Evolutionary conservation across 1,140 invertebrate genomes (phyloP), one percentile per base, ranked within the genome.

Genomic region (Dendroctonus ponderosae): DNA sequence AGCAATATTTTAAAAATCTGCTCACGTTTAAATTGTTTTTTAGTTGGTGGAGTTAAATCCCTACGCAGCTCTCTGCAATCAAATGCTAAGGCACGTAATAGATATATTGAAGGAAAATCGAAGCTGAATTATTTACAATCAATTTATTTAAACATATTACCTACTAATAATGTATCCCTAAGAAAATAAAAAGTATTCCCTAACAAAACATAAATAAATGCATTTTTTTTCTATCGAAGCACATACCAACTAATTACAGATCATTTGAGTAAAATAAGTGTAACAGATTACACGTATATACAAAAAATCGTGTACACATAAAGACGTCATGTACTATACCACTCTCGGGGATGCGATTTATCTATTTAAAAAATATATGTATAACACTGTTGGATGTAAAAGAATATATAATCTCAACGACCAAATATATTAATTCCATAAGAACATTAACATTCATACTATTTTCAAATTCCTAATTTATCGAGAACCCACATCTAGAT

Each of bases 61-160:
- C 0, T 94, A 94, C 80, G 88, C 91, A 60, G 91, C 92, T 0
- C 83, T 96, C 12, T 97, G 94, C 78, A 98, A 97, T 79, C 88
- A 93, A 79, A 97, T 97, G 93, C 80, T 98, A 26, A 76, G 82
- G 14, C 84, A 92, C 75, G 87, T 91, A 41, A 83, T 78, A 70
- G 67, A 76, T 6, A 70, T 72, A 60, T 71, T 76, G 39, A 72
- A 76, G 44, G 89, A 70, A 75, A 59, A 59, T 7, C 40, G 11
- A 56, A 12, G 1, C 14, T 49, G 9, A 42, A 67, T 54, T 71
- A 71, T 71, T 57, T 72, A 68, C 69, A 71, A 68, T 66, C 71
- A 66, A 41, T 72, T 71, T 71, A 72, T 70, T 72, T 67, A 64
- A 65, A 65, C 57, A 57, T 26, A 53, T 62, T 39, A 48, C 0